A percentile compares a stretch with the other conserved stretches of the same genome.
These are phyloP conservation scores for Gonioctena quinquepunctata DNA, from an alignment of 1,140 invertebrate species.

Conservation along the genomic window DNA sequence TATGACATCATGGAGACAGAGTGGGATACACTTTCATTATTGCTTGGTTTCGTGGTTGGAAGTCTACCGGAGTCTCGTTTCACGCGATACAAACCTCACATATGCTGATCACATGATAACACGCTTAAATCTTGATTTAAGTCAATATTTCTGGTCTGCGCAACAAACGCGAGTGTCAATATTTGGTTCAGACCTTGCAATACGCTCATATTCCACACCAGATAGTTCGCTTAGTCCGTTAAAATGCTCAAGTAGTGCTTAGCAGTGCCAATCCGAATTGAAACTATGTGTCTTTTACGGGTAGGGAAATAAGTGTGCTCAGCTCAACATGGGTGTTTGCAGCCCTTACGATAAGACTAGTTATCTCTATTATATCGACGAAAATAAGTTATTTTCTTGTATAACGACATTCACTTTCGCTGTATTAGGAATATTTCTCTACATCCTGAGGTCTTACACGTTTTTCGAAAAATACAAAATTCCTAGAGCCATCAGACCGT, in stretches of 20 bases:
- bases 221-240: background rate
- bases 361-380: constrained; percentile 23
- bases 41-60: no score
- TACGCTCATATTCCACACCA: no score
- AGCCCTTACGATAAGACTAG: background rate
- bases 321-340: background rate
- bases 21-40: no score
- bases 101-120: background rate
- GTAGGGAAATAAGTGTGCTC: background rate
- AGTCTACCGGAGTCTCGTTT: no score
- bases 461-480: constrained; percentile 35
- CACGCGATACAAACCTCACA: background rate
- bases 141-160: background rate
- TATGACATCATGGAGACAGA: no score
- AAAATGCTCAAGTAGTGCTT: background rate
- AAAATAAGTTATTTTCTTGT: constrained; percentile 29
- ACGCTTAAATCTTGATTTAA: background rate
- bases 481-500: constrained; percentile 11
- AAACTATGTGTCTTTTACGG: background rate
- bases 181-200: background rate
- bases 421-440: constrained; percentile 25
- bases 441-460: constrained; percentile 29
- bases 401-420: constrained; percentile 33
- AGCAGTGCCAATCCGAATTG: background rate
- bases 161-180: background rate